Percentiles rank a stretch among this genome's conserved stretches.
phyloP scores from a whole-genome alignment of 2,888 invertebrate genomes.

The Aleiodes alternator region DNA sequence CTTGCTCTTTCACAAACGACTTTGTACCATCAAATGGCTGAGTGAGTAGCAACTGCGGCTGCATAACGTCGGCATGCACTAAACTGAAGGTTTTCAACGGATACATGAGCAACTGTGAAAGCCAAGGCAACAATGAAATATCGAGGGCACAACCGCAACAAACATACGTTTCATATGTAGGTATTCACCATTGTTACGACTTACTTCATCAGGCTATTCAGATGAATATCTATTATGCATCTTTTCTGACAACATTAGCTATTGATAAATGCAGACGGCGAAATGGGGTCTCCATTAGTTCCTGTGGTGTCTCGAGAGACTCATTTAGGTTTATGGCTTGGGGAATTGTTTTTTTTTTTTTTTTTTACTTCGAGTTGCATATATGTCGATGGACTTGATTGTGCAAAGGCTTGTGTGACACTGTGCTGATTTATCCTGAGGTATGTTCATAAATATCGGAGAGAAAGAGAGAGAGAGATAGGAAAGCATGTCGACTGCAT shows the following conservation, averaged over 20 bases:
- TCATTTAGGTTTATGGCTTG: constrained; percentile 3
- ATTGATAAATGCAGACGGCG: constrained; percentile 5
- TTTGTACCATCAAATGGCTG: constrained; percentile 36
- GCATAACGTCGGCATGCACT: constrained; percentile 26
- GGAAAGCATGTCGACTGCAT: too few relatives aligned
- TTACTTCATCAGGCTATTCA: constrained; percentile 19
- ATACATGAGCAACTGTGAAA: constrained; percentile 24
- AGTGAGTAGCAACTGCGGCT: constrained; percentile 24
- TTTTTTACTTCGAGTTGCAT: too few relatives aligned
- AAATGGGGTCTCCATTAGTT: constrained; percentile 21
- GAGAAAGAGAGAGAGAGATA: too few relatives aligned
- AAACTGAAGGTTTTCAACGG: constrained; percentile 33
- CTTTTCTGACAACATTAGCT: constrained; percentile 10
- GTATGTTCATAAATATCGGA: too few relatives aligned
- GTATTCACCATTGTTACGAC: background rate
- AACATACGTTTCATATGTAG: background rate
- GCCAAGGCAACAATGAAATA: constrained; percentile 28
- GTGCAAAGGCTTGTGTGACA: too few relatives aligned
- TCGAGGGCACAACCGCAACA: constrained; percentile 12
- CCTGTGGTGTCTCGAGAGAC: background rate
- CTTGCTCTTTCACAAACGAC: constrained; percentile 14
- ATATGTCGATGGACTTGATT: too few relatives aligned
- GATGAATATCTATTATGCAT: constrained; percentile 33
- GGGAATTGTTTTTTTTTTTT: too few relatives aligned
- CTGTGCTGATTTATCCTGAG: too few relatives aligned